Evolutionary conservation across 2,797 vertebrate genomes (phyloP), one percentile per base, ranked within the genome.

Genomic region (Eulemur coronatus): DNA sequence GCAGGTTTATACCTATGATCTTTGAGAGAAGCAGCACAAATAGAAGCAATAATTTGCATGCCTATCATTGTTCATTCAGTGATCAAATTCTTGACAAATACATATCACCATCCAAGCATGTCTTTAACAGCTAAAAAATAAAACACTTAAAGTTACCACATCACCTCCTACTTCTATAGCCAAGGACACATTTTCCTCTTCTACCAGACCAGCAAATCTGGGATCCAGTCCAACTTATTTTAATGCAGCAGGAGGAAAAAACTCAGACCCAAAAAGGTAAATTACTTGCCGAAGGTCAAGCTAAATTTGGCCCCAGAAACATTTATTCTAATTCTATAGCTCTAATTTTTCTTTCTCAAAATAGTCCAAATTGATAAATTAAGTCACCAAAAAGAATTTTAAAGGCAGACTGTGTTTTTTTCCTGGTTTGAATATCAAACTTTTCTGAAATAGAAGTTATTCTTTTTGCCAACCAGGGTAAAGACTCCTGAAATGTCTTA

Each of bases 81-180:
- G 85, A 87, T 93, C 79, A 95, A 89, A 93, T 96, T 97, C 63
- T 85, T 94, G 52, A 93, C 46, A 91, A 90, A 80, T 61, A 69
- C 13, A 59, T 88, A 73, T 69, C 63, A 94, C 38, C 33, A 90
- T 94, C 38, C 88, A 96, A 95, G 41, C 30, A 89, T 92, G 67
- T 82, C 88, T 93, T 82, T 89, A 89, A 94, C 61, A 22, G 33
- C 91, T 96, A 96, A 94, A 97, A 97, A 95, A 94, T 95, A 97
- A 93, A 93, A 63, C 48, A 52, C 61, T 86, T 85, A 69, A 84
- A 92, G 87, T 92, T 84, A 89, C 43, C 57, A 94, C 75, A 94
- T 91, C 75, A 94, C 73, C 85, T 97, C 84, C 80, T 52, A 12
- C 63, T 86, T 95, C 73, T 75, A 57, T 38, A 95, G 18, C 73